Base-by-base conservation (phyloP, 2,797 vertebrate genomes). In the Danio aesculapii region DNA sequence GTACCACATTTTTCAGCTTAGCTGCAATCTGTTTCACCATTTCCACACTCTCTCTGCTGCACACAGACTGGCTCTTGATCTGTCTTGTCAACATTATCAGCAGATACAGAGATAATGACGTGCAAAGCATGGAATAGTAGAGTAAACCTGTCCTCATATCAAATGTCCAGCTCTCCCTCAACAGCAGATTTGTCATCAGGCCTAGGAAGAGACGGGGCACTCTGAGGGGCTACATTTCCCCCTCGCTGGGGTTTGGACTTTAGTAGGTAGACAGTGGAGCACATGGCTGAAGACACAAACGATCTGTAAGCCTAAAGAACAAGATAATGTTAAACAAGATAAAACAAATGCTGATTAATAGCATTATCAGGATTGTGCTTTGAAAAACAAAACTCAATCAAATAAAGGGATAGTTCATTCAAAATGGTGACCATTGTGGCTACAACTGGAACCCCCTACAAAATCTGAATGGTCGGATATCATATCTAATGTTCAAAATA, bases 41-140 rank as follows among this genome's bases (percentile, higher is more conserved):
- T 0, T 0, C 0, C 2, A 74, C 0, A 13, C 61, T 2, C 64
- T 87, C 90, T 0, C 0, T 0, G 7, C 41, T 8, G 75, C 86
- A 86, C 11, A 0, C 0, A n/a, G 12, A 8, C 7, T 10, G 30
- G 53, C 81, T 13, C 0, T 14, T 41, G 3, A 64, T 55, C 21
- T 4, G 75, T 30, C 0, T 66, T 2, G 30, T 2, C 0, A 17
- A 0, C n/a, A 81, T 6, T 17, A 61, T 12, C 3, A 80, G 12
- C 43, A 89, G 66, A 79, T 82, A 86, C 10, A 89, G 9, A 12
- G 89, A 67, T 21, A 84, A 83, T 76, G 88, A 74, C 13, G 53
- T 69, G 41, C 85, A 71, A 17, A 46, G 69, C 19, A 13, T 73
- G 75, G 46, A 66, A 72, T n/a, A 39, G 9, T 71, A 39, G 61